These are phyloP conservation scores for Chrysochloris asiatica DNA, from an alignment of 2,113 vertebrate genomes.

Conservation along the genomic window DNA sequence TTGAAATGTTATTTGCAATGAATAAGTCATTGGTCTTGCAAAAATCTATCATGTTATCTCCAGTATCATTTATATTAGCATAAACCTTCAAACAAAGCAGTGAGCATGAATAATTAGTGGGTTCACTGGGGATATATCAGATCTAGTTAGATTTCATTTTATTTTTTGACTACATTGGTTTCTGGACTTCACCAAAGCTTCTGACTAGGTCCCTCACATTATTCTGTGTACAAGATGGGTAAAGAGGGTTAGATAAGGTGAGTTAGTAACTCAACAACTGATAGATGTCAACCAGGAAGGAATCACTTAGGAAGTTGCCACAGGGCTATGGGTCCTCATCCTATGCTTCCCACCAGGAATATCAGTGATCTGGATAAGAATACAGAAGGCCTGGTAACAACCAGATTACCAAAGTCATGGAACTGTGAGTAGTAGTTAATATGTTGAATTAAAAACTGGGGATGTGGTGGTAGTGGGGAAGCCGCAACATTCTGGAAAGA, in stretches of 20 bases:
- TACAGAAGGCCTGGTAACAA: background rate
- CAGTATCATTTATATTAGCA: no score
- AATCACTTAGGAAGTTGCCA: background rate
- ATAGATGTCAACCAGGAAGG: conserved; percentile 39
- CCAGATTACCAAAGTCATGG: background rate
- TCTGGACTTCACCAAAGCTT: conserved; percentile 39
- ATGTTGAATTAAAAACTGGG: conserved; percentile 17
- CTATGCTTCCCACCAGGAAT: background rate
- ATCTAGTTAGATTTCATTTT: background rate
- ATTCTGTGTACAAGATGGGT: background rate
- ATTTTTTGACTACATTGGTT: background rate
- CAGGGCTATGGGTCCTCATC: background rate
- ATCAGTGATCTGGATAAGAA: background rate
- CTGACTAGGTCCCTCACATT: background rate
- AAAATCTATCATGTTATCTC: no score
- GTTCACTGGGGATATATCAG: background rate
- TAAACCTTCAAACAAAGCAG: background rate
- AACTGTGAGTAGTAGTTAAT: conserved; percentile 1
- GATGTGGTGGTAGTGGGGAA: background rate
- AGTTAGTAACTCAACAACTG: conserved; percentile 10
- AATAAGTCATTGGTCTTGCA: background rate
- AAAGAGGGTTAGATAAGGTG: background rate
- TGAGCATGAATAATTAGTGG: background rate
- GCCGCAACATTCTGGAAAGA: background rate
- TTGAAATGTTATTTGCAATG: no score